Conservation (phyloP, 2,888 invertebrate genomes). For the Arrhopalites spinosus region DNA sequence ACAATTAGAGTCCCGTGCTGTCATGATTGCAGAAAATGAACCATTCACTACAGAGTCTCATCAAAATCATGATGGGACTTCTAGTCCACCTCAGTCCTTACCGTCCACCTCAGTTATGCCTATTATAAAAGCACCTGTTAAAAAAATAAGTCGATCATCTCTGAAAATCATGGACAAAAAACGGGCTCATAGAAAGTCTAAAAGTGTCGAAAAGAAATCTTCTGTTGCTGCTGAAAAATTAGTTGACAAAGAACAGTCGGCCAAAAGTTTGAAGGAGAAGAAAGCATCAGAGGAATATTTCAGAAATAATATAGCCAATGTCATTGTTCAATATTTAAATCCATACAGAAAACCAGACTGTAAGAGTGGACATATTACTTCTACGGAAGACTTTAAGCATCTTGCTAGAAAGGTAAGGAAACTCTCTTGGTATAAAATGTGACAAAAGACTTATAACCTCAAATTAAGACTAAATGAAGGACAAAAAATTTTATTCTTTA, state of each 20-base stretch:
- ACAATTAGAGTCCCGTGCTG: neutral
- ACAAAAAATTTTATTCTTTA: neutral
- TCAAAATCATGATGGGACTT: conserved; percentile 14
- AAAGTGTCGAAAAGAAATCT: conserved; percentile 21
- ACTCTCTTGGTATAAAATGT: neutral
- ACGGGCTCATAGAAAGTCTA: conserved; percentile 36
- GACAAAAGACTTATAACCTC: no score
- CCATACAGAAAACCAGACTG: conserved; percentile 86
- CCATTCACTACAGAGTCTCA: conserved; percentile 20
- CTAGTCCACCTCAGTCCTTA: conserved; percentile 8
- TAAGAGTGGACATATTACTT: conserved; percentile 79
- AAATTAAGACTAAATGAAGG: no score
- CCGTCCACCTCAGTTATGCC: conserved; percentile 1
- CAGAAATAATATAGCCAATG: conserved; percentile 71
- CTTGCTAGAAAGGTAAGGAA: conserved; percentile 83
- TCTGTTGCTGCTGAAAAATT: neutral
- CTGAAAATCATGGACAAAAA: conserved; percentile 20
- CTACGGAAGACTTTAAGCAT: conserved; percentile 91
- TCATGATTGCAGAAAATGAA: conserved; percentile 14
- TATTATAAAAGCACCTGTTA: neutral
- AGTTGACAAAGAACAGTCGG: neutral
- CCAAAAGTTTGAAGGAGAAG: conserved; percentile 39
- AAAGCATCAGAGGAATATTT: conserved; percentile 69
- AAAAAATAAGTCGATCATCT: conserved; percentile 3
- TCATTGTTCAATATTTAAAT: conserved; percentile 84